Conservation (phyloP, 1,140 invertebrate species). For the Latrodectus geometricus region DNA sequence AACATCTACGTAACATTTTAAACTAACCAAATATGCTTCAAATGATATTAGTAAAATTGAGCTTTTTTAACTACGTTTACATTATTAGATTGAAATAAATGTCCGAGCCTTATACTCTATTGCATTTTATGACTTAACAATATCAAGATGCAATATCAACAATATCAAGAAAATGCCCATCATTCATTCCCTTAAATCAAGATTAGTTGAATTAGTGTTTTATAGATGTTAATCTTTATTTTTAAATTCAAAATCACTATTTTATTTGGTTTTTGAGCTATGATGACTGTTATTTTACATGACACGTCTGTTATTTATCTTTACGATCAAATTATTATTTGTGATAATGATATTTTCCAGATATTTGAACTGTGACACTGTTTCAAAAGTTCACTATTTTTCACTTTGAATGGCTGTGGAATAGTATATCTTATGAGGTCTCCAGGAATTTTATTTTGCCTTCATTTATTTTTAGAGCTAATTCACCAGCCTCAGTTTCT, state of each 20-base stretch:
- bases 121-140: neutral
- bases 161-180: neutral
- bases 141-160: neutral
- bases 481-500: neutral
- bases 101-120: neutral
- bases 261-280: neutral
- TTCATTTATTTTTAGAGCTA: neutral
- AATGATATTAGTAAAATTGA: neutral
- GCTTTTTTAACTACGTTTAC: neutral
- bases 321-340: neutral
- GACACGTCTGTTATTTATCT: neutral
- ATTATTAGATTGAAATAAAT: neutral
- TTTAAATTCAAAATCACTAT: neutral
- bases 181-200: neutral
- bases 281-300: neutral
- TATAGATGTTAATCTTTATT: neutral
- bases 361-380: neutral
- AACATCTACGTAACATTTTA: no score
- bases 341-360: neutral
- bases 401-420: neutral
- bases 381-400: neutral
- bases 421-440: neutral
- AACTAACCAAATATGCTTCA: no score
- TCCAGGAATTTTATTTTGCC: neutral
- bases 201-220: neutral